Base-by-base conservation (phyloP, 2,797 vertebrate genomes). In the Crocodylus rhombifer region DNA sequence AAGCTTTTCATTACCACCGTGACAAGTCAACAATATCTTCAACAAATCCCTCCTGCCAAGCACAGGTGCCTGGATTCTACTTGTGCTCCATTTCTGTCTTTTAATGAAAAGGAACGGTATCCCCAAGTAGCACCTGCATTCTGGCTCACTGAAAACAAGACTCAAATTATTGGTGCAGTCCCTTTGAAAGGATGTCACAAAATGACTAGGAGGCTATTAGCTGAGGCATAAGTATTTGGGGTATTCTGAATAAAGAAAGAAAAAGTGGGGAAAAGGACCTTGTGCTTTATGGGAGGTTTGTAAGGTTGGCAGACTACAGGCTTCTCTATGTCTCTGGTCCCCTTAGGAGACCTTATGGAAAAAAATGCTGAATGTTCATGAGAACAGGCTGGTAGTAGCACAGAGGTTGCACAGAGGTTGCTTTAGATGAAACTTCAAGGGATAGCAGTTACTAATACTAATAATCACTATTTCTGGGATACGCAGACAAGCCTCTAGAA, bases 121-220 rank as follows among this genome's bases (percentile, higher is more conserved):
- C 91, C 89, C 75, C 93, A 90, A 76, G 77, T 87, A 57, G 9
- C 67, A 51, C 90, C 96, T 87, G 76, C 80, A 92, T 30, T 57
- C 56, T 86, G 67, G 25, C 36, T 73, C 88, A 86, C n/a, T 1
- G 2, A 82, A 88, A 63, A 61, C 63, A 90, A 95, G 82, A 84
- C 88, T 94, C 5, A 0, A 75, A 89, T 95, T 95, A 93, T 90
- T 78, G 88, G 82, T 80, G 94, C 86, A 95, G 93, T 95, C 61
- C 26, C 18, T 86, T 92, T 86, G 93, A 96, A 96, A 96, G 92
- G 85, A 55, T 51, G 82, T 92, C 30, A 63, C 82, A 91, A 94
- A 89, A 94, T 82, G 77, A 63, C 77, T 30, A 94, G 84, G 94
- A 95, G 91, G 89, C 94, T 94, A 84, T 93, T 94, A 51, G 42